Percentiles rank a stretch among this genome's conserved stretches.
phyloP scores from a whole-genome alignment of 1,140 invertebrate species.

The Argopecten irradians region DNA sequence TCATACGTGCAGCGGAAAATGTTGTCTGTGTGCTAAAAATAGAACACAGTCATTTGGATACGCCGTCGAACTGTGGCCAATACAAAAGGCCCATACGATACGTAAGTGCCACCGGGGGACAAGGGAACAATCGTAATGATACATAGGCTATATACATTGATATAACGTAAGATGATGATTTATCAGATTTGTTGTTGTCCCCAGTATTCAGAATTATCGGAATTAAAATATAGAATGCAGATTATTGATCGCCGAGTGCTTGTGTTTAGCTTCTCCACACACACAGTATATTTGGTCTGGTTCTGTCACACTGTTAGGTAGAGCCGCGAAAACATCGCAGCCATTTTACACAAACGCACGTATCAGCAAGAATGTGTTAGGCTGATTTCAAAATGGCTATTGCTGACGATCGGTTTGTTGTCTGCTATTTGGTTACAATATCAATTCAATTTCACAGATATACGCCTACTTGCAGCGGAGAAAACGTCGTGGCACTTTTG shows the following conservation, averaged over 20 bases:
- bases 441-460: not conserved
- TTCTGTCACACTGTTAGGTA: not conserved
- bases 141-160: not conserved
- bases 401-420: not conserved
- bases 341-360: not conserved
- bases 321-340: not conserved
- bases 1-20: slow-evolving; percentile 1
- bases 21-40: not conserved
- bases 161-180: not conserved
- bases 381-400: not conserved
- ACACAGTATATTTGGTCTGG: not conserved
- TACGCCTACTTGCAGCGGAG: not conserved
- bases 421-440: not conserved
- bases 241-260: not conserved
- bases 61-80: not conserved
- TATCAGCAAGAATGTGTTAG: not conserved
- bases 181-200: not conserved
- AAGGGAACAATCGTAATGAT: not conserved
- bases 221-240: not conserved
- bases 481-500: no score
- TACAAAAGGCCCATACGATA: not conserved
- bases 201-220: not conserved
- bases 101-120: not conserved
- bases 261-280: slow-evolving; percentile 8
- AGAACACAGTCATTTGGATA: not conserved